Percentiles rank a stretch among this genome's conserved stretches.
phyloP scores from a whole-genome alignment of 2,888 invertebrate species.

The Drosophila tripunctata region DNA sequence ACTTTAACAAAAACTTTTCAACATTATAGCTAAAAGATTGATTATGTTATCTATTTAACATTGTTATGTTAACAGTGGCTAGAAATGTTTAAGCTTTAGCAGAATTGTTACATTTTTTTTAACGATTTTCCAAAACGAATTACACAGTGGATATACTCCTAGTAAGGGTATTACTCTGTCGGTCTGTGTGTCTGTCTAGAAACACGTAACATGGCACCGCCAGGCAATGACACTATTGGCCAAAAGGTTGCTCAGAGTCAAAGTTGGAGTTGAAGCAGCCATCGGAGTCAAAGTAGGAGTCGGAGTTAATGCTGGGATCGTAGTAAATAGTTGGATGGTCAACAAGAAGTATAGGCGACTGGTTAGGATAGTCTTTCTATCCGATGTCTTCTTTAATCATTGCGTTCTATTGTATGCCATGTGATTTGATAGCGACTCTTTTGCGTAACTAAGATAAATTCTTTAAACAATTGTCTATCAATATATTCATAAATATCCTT shows the following conservation, averaged over 20 bases:
- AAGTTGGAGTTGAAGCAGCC: background rate
- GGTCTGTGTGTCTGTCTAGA: background rate
- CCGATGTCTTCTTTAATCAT: slow-evolving; percentile 11
- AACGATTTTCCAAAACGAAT: too few species aligned
- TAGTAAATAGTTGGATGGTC: background rate
- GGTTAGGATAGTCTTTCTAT: background rate
- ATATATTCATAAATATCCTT: too few species aligned
- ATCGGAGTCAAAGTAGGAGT: background rate
- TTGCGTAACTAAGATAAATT: slow-evolving; percentile 5
- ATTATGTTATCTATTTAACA: too few species aligned
- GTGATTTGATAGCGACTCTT: slow-evolving; percentile 44
- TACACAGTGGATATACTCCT: too few species aligned
- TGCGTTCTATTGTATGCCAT: slow-evolving; percentile 31
- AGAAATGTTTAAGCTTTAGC: too few species aligned
- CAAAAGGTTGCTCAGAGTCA: slow-evolving; percentile 28
- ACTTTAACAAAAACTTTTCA: too few species aligned
- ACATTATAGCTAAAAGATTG: too few species aligned
- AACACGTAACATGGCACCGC: slow-evolving; percentile 2
- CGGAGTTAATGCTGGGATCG: background rate
- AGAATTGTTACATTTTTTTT: too few species aligned
- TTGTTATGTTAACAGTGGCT: too few species aligned
- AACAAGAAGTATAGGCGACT: background rate
- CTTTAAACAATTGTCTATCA: too few species aligned
- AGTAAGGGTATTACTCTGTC: slow-evolving; percentile 10
- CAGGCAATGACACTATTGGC: slow-evolving; percentile 19